These are phyloP conservation scores for Rhagoletis pomonella DNA, from an alignment of 1,140 invertebrate species.

Conservation along the genomic window DNA sequence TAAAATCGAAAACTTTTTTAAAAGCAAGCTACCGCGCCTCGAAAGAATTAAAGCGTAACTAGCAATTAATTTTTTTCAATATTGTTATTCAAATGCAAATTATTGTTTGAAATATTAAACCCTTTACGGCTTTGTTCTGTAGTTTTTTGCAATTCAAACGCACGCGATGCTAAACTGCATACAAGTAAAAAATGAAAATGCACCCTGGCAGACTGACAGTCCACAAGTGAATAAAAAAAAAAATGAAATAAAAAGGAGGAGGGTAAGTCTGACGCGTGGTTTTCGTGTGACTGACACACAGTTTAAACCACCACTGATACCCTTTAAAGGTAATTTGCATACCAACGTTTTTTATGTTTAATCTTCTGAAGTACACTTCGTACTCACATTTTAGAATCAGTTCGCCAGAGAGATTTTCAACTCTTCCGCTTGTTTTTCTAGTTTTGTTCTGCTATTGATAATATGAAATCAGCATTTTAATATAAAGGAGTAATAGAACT, in stretches of 20 bases:
- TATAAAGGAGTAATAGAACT: conserved; percentile 13
- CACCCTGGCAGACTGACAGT: conserved; percentile 17
- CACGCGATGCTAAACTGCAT: not conserved
- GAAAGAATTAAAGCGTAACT: not conserved
- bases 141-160: conserved; percentile 1
- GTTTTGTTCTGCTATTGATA: not conserved
- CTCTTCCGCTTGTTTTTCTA: not conserved
- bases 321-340: conserved; percentile 54
- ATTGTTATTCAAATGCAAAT: conserved; percentile 51
- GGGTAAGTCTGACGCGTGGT: conserved; percentile 5
- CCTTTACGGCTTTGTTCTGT: conserved; percentile 15
- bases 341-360: conserved; percentile 52
- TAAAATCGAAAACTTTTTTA: not conserved
- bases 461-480: not conserved
- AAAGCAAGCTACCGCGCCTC: not conserved
- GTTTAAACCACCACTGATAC: conserved; percentile 51
- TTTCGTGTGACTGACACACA: not conserved
- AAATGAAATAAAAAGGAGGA: conserved; percentile 29
- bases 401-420: conserved; percentile 32
- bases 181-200: not conserved
- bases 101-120: conserved; percentile 51
- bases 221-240: conserved; percentile 44
- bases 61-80: not conserved
- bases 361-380: not conserved
- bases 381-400: not conserved